Conservation (phyloP, 2,888 invertebrate species). For the Rotaria magnacalcarata region DNA sequence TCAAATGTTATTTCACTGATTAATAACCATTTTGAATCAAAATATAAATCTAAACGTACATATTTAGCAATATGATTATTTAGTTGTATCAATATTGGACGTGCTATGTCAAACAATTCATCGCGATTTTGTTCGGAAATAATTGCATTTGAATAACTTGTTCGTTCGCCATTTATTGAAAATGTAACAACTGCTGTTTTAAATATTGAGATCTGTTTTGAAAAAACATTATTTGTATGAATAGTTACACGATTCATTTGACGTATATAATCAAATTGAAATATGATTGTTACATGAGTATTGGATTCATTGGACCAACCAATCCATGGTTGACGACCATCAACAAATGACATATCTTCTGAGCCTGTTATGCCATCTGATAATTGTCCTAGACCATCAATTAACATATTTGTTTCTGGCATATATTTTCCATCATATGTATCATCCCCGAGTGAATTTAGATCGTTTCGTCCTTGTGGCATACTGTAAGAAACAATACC, state of each 20-base stretch:
- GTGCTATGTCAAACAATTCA: conserved; percentile 72
- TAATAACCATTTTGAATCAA: conserved; percentile 78
- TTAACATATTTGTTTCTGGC: conserved; percentile 63
- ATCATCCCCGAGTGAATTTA: conserved; percentile 74
- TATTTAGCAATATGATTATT: conserved; percentile 76
- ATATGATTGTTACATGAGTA: conserved; percentile 65
- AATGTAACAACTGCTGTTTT: conserved; percentile 74
- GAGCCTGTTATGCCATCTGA: conserved; percentile 66
- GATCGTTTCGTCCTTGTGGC: conserved; percentile 77
- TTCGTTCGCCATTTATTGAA: conserved; percentile 70
- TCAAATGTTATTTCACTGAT: conserved; percentile 82
- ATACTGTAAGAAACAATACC: conserved; percentile 79
- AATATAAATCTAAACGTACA: conserved; percentile 72
- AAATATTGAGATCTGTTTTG: conserved; percentile 78
- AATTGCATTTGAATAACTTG: conserved; percentile 73
- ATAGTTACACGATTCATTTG: conserved; percentile 78
- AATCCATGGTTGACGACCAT: conserved; percentile 54
- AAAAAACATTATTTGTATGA: conserved; percentile 76
- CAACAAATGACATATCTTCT: background rate
- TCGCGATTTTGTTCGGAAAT: conserved; percentile 67
- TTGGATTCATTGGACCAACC: conserved; percentile 74
- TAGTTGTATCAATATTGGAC: conserved; percentile 76
- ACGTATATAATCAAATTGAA: conserved; percentile 80
- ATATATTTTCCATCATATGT: conserved; percentile 71
- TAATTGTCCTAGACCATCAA: conserved; percentile 76